Base-by-base conservation (phyloP, 1,140 invertebrate species). In the Bombus pascuorum region DNA sequence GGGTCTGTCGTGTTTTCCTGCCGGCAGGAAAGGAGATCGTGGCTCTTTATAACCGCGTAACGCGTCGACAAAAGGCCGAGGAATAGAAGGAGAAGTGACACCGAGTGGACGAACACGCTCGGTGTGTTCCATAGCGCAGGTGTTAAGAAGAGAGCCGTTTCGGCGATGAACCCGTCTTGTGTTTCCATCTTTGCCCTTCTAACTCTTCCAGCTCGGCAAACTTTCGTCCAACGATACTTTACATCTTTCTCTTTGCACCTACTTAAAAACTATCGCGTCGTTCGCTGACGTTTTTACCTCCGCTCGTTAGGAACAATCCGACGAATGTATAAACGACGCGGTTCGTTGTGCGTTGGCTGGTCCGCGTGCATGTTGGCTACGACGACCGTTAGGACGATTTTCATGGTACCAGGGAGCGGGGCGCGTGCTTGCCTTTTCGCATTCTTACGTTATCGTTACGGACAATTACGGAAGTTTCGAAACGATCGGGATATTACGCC, bases 111-210 rank as follows among this genome's bases (percentile, higher is more conserved):
- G 37, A 84, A 72, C 80, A 13, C 59, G 25, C 10, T 28, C 9
- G 65, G 34, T 59, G 68, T 34, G 77, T 85, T 87, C 78, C 83
- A 75, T 44, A 76, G 70, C 59, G 72, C 83, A 81, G 85, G 77
- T 89, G 81, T 80, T 91, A 84, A 91, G 74, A 34, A 32, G 34
- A 65, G 59, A 39, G 32, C 62, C 47, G 71, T 80, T 89, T 59
- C 37, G 15, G 1, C 32, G 32, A 8, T 37, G 32, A 22, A 8
- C 32, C 66, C 32, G 59, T 62, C 59, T 62, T 13, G 0, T 0
- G 28, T 68, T 39, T n/a, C 70, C 65, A 28, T 81, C 83, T 86
- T 86, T 25, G 75, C 32, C 22, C 66, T 68, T 44, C 37, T 18
- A 8, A 1, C 34, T 34, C 66, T 68, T 44, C 37, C 15, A 8